These are phyloP conservation scores for Ectropis grisescens DNA, from an alignment of 1,140 invertebrate genomes.

Conservation along the genomic window DNA sequence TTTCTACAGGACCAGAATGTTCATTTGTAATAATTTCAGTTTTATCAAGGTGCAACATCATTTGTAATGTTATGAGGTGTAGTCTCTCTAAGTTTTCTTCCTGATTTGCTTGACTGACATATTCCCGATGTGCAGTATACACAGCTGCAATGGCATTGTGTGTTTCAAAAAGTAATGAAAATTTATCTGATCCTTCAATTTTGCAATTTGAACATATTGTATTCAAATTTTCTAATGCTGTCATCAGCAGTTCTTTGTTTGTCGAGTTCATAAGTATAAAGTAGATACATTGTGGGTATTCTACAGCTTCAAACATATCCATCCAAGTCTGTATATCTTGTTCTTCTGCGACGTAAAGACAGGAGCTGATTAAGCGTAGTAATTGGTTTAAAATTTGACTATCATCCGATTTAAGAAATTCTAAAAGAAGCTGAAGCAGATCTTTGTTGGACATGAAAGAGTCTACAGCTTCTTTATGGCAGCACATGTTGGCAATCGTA, in stretches of 20 bases:
- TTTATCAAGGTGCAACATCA: conserved; percentile 38
- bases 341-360: conserved; percentile 63
- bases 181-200: too few relatives aligned
- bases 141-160: too few relatives aligned
- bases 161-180: too few relatives aligned
- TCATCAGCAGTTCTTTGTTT: conserved; percentile 72
- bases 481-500: conserved; percentile 81
- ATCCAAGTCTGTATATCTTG: conserved; percentile 63
- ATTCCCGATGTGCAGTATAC: conserved; percentile 20
- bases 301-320: conserved; percentile 54
- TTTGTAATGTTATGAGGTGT: conserved; percentile 49
- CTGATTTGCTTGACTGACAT: too few relatives aligned
- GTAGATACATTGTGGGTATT: conserved; percentile 70
- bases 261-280: conserved; percentile 79
- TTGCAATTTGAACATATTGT: conserved; percentile 62
- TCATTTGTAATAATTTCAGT: too few relatives aligned
- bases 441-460: conserved; percentile 47
- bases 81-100: conserved; percentile 48
- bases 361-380: conserved; percentile 74
- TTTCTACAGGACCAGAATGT: too few relatives aligned
- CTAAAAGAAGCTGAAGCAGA: conserved; percentile 67
- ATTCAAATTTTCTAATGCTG: conserved; percentile 71
- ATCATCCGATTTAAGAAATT: conserved; percentile 73
- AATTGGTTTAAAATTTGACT: conserved; percentile 76
- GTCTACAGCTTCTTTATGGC: conserved; percentile 62